Conservation (phyloP, 2,113 vertebrate genomes). For the Ivindomyrus marchei region DNA sequence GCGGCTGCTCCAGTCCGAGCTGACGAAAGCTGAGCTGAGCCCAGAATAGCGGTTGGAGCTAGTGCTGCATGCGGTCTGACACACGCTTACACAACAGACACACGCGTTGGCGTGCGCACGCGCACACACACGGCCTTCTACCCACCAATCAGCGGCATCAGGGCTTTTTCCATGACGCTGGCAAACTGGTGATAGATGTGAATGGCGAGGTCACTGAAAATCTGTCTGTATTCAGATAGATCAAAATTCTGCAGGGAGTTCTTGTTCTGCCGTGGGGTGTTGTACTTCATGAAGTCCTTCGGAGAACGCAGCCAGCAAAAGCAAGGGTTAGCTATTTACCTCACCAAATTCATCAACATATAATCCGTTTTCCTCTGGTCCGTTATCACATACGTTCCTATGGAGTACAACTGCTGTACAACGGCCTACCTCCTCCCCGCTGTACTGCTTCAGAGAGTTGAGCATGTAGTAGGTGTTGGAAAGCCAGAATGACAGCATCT, state of each 20-base stretch:
- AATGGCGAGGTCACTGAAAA: constrained; percentile 90
- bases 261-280: constrained; percentile 76
- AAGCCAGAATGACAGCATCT: constrained; percentile 90
- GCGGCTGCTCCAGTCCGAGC: background rate
- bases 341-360: background rate
- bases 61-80: background rate
- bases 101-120: background rate
- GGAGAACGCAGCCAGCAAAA: background rate
- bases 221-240: constrained; percentile 87
- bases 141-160: constrained; percentile 83
- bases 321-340: background rate
- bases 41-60: background rate
- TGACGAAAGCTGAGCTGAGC: background rate
- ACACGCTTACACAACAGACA: background rate
- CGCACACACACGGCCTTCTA: background rate
- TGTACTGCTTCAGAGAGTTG: constrained; percentile 96
- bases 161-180: constrained; percentile 72
- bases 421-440: constrained; percentile 83
- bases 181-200: constrained; percentile 85
- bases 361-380: background rate
- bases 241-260: constrained; percentile 92
- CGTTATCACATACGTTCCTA: background rate
- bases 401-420: background rate
- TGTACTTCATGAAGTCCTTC: constrained; percentile 84
- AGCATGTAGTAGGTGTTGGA: constrained; percentile 85